A percentile compares a stretch with the other conserved stretches of the same genome.
Conservation (phyloP, 2,797 vertebrate genomes). For the Gymnothorax javanicus region DNA sequence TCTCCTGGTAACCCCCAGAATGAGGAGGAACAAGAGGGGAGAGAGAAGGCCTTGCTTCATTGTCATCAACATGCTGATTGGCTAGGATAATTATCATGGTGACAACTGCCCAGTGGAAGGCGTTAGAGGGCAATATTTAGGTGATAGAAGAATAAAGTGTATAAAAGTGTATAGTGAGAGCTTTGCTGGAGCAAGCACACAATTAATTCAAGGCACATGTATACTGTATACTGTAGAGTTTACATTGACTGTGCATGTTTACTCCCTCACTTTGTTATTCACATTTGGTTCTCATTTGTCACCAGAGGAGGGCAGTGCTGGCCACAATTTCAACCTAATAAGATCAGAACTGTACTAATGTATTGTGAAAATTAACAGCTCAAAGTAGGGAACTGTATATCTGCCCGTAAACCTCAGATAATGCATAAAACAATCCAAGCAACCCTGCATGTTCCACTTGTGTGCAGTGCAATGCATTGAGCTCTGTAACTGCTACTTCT, state of each 20-base stretch:
- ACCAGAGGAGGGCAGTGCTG: constrained; percentile 8
- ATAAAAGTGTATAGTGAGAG: too few relatives aligned
- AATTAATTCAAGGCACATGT: neutral
- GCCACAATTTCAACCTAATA: neutral
- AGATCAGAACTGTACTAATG: neutral
- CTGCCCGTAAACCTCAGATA: neutral
- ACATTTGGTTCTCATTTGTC: neutral
- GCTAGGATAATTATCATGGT: too few relatives aligned
- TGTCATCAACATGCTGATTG: too few relatives aligned
- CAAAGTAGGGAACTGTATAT: neutral
- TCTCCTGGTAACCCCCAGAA: too few relatives aligned
- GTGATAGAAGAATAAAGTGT: too few relatives aligned
- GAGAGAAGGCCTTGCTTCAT: too few relatives aligned
- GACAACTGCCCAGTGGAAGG: too few relatives aligned
- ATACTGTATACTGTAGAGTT: neutral
- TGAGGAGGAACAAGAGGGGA: too few relatives aligned
- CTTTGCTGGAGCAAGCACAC: neutral
- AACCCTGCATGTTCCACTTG: neutral
- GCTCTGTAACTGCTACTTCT: too few relatives aligned
- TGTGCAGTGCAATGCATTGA: neutral
- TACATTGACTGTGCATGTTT: neutral
- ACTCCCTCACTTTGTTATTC: neutral
- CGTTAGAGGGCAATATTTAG: too few relatives aligned
- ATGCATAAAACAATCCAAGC: neutral
- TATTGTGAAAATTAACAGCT: neutral